Evolutionary conservation across 2,797 vertebrate genomes (phyloP).

Genomic region (Schizopygopsis malacanthus): DNA sequence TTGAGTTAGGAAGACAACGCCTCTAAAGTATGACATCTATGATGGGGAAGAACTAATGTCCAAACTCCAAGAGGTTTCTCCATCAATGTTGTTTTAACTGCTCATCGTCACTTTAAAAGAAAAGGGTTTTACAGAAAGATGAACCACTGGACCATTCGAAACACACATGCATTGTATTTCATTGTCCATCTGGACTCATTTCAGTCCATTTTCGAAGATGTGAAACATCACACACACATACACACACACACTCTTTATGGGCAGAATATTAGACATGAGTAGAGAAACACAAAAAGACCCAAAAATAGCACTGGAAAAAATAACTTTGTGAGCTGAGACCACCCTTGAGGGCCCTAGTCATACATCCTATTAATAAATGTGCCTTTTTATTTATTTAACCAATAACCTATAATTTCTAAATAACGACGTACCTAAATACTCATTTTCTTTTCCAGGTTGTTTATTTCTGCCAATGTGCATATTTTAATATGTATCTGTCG

Average conservation of each 20-base stretch:
- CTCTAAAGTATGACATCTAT: slow-evolving; percentile 22
- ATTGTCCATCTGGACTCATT: slow-evolving; percentile 23
- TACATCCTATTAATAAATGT: slow-evolving; percentile 86
- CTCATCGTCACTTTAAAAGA: slow-evolving; percentile 45
- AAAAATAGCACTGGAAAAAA: slow-evolving; percentile 47
- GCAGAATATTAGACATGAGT: slow-evolving; percentile 26
- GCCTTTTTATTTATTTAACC: slow-evolving; percentile 88
- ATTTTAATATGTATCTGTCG: slow-evolving; percentile 85
- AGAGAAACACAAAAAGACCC: slow-evolving; percentile 37
- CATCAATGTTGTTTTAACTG: slow-evolving; percentile 34
- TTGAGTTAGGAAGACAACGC: not conserved
- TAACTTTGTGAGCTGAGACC: slow-evolving; percentile 63
- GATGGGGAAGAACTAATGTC: slow-evolving; percentile 17
- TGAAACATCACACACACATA: not conserved
- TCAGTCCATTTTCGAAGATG: slow-evolving; percentile 23
- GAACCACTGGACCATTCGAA: slow-evolving; percentile 12
- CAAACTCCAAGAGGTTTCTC: slow-evolving; percentile 15
- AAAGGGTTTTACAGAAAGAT: slow-evolving; percentile 6
- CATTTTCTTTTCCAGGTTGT: slow-evolving; percentile 70
- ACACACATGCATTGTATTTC: slow-evolving; percentile 14
- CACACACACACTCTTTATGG: slow-evolving; percentile 2
- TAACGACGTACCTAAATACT: slow-evolving; percentile 82
- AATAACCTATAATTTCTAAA: slow-evolving; percentile 83
- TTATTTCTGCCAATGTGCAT: slow-evolving; percentile 83
- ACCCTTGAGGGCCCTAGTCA: slow-evolving; percentile 76